These are phyloP conservation scores for Cynopterus sphinx DNA, from an alignment of 2,797 vertebrate genomes.

Conservation along the genomic window DNA sequence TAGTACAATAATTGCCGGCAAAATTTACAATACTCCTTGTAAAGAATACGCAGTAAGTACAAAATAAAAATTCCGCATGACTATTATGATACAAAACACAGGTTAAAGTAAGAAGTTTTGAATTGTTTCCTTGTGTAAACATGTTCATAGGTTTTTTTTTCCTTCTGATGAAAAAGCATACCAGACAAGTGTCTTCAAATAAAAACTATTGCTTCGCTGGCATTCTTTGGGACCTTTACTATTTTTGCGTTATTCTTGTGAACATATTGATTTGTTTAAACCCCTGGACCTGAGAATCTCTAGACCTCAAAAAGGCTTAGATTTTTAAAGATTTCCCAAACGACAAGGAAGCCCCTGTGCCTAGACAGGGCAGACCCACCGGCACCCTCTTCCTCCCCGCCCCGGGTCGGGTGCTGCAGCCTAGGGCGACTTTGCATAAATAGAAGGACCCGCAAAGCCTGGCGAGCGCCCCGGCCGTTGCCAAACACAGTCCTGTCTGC, in stretches of 20 bases:
- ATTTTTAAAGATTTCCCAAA: slow-evolving; percentile 40
- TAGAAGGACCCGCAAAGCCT: not conserved
- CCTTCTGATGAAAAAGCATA: slow-evolving; percentile 82
- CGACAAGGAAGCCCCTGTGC: slow-evolving; percentile 31
- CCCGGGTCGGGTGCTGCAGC: not conserved
- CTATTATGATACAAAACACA: slow-evolving; percentile 94
- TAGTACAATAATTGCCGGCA: slow-evolving; percentile 94
- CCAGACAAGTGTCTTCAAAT: slow-evolving; percentile 81
- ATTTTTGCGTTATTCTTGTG: slow-evolving; percentile 36
- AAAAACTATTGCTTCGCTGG: slow-evolving; percentile 80
- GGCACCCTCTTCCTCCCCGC: not conserved
- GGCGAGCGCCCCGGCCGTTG: not conserved
- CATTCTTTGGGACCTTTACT: slow-evolving; percentile 75
- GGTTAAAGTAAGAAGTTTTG: slow-evolving; percentile 90
- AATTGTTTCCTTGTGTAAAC: slow-evolving; percentile 87
- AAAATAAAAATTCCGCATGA: slow-evolving; percentile 85
- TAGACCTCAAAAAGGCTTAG: slow-evolving; percentile 78
- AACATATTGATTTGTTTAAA: slow-evolving; percentile 77
- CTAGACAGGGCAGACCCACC: not conserved
- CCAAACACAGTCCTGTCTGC: not conserved
- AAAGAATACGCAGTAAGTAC: slow-evolving; percentile 93
- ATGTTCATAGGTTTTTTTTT: slow-evolving; percentile 77
- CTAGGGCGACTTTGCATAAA: slow-evolving; percentile 57
- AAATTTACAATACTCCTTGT: slow-evolving; percentile 94
- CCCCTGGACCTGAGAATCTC: slow-evolving; percentile 86